These are phyloP conservation scores for Drosophila kohkoa DNA, from an alignment of 1,140 invertebrate species.

Conservation along the genomic window DNA sequence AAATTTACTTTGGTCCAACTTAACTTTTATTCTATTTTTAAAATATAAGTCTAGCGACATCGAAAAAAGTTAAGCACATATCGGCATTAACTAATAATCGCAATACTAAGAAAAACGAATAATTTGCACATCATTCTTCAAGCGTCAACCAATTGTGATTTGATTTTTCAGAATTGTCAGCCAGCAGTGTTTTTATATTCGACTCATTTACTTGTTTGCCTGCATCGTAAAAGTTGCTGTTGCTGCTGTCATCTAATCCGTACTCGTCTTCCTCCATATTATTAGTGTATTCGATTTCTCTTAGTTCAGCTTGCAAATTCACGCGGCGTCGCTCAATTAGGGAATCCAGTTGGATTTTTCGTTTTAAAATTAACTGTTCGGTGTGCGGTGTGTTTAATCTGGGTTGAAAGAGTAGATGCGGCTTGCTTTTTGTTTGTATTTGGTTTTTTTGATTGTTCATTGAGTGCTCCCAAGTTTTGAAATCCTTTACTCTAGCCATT, in stretches of 20 bases:
- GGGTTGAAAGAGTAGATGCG: slow-evolving; percentile 95
- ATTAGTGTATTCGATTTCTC: slow-evolving; percentile 55
- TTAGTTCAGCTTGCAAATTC: slow-evolving; percentile 56
- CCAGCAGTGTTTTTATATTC: slow-evolving; percentile 1
- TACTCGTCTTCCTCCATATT: slow-evolving; percentile 63
- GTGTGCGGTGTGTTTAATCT: slow-evolving; percentile 74
- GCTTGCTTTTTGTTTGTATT: slow-evolving; percentile 94
- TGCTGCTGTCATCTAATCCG: slow-evolving; percentile 43
- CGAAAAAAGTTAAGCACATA: background rate
- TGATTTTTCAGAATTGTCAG: slow-evolving; percentile 16
- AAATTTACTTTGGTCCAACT: background rate
- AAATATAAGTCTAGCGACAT: slow-evolving; percentile 10
- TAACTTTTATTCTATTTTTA: slow-evolving; percentile 4
- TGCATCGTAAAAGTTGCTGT: slow-evolving; percentile 38
- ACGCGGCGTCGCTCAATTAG: slow-evolving; percentile 55
- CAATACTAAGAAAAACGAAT: slow-evolving; percentile 8
- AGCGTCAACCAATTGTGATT: background rate
- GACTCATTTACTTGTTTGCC: slow-evolving; percentile 37
- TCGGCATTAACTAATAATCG: slow-evolving; percentile 5
- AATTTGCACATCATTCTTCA: slow-evolving; percentile 7
- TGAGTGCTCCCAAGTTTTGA: slow-evolving; percentile 94
- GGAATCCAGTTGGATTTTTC: slow-evolving; percentile 55
- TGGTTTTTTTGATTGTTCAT: slow-evolving; percentile 92
- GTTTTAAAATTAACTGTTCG: slow-evolving; percentile 58
- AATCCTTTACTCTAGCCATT: slow-evolving; percentile 94